These are phyloP conservation scores for Parnassius mnemosyne DNA, from an alignment of 2,888 invertebrate genomes.

Conservation along the genomic window DNA sequence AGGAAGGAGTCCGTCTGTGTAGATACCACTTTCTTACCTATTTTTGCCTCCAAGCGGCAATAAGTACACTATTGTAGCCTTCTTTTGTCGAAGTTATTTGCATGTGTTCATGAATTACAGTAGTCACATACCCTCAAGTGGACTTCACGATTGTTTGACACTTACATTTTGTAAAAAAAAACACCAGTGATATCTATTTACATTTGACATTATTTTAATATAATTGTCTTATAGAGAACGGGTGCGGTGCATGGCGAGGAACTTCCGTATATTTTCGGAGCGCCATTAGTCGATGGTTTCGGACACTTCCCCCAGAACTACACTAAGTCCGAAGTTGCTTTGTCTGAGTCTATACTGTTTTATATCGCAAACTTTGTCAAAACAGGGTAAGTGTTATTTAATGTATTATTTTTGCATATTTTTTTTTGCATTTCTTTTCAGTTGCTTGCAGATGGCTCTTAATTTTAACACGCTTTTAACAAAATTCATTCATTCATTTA, in stretches of 20 bases:
- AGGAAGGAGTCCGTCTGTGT: too few relatives aligned
- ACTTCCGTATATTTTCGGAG: slow-evolving; percentile 93
- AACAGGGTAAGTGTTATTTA: slow-evolving; percentile 86
- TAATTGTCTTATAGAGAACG: slow-evolving; percentile 82
- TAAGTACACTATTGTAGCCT: too few relatives aligned
- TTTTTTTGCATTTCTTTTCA: background rate
- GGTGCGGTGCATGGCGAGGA: slow-evolving; percentile 96
- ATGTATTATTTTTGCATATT: background rate
- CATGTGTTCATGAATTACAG: too few relatives aligned
- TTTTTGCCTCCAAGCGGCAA: too few relatives aligned
- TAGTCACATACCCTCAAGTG: too few relatives aligned
- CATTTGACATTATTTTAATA: background rate
- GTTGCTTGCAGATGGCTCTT: too few relatives aligned
- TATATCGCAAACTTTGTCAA: slow-evolving; percentile 93
- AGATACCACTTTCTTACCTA: too few relatives aligned
- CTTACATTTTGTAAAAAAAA: too few relatives aligned
- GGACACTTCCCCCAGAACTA: slow-evolving; percentile 93
- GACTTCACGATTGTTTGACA: too few relatives aligned
- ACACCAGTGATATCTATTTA: background rate
- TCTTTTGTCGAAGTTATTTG: too few relatives aligned
- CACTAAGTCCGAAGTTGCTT: slow-evolving; percentile 90
- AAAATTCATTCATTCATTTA: too few relatives aligned
- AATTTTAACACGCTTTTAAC: too few relatives aligned
- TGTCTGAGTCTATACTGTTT: slow-evolving; percentile 93
- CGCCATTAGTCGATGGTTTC: slow-evolving; percentile 90